Percentiles rank a stretch among this genome's conserved stretches.
Conservation (phyloP, 35 echinoderm and acorn worm species). For the Ophioderma brevispina region DNA sequence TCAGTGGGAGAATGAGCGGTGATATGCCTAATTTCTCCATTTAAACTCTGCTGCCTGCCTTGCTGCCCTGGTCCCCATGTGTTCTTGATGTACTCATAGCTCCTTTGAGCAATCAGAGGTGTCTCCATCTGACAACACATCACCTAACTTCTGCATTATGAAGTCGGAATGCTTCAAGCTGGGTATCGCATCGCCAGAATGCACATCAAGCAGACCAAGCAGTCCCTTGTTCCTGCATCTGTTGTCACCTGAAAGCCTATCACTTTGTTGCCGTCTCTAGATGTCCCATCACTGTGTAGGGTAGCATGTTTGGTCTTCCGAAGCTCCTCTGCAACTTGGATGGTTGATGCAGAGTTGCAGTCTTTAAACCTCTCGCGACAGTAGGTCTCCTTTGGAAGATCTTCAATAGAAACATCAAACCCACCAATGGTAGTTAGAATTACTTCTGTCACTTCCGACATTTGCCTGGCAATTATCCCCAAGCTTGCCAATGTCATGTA, state of each 20-base stretch:
- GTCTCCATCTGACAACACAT: not conserved
- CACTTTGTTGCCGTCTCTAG: slow-evolving; percentile 36
- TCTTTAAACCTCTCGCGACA: too few relatives aligned
- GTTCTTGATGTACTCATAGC: not conserved
- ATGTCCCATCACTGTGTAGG: slow-evolving; percentile 44
- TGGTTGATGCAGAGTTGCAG: too few relatives aligned
- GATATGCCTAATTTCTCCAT: slow-evolving; percentile 1
- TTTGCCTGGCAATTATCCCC: too few relatives aligned
- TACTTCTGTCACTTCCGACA: too few relatives aligned
- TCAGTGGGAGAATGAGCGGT: slow-evolving; percentile 15
- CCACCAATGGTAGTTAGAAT: too few relatives aligned
- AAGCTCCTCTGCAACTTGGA: too few relatives aligned
- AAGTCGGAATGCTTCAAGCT: slow-evolving; percentile 23
- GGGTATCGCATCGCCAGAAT: slow-evolving; percentile 26
- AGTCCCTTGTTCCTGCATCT: not conserved
- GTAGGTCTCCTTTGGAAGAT: too few relatives aligned
- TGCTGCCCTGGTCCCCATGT: slow-evolving; percentile 36
- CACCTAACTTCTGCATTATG: slow-evolving; percentile 20
- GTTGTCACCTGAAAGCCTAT: not conserved
- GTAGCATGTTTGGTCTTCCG: too few relatives aligned
- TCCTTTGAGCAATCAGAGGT: not conserved
- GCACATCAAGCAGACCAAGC: not conserved
- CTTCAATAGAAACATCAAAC: too few relatives aligned
- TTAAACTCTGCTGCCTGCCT: slow-evolving; percentile 26
- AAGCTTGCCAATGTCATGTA: too few relatives aligned